Evolutionary conservation across 2,797 vertebrate species (phyloP).

Genomic region (Intellagama lesueurii): DNA sequence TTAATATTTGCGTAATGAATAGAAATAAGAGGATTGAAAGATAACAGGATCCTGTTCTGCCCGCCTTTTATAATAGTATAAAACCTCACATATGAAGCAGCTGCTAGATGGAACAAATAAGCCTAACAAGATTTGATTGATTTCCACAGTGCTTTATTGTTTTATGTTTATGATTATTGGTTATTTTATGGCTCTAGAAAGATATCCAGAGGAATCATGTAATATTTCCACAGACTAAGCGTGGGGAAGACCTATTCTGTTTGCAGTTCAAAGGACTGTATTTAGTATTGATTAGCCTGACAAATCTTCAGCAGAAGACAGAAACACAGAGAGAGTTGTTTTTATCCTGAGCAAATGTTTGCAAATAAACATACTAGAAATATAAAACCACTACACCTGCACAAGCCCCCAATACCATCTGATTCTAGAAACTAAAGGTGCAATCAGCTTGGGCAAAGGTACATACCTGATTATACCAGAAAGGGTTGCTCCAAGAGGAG

Average conservation of each 20-base stretch:
- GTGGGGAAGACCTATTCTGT: neutral
- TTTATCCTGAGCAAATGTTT: neutral
- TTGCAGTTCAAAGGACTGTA: neutral
- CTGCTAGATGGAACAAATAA: neutral
- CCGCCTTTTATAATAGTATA: neutral
- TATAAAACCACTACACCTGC: too few relatives aligned
- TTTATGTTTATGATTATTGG: neutral
- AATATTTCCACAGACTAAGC: neutral
- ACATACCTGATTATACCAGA: too few relatives aligned
- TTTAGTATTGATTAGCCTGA: neutral
- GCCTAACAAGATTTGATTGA: neutral
- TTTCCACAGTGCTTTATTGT: neutral
- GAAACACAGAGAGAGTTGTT: neutral
- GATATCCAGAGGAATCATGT: neutral
- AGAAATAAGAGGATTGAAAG: neutral
- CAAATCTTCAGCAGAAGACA: neutral
- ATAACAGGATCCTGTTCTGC: conserved; percentile 20
- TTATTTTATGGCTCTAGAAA: conserved; percentile 2
- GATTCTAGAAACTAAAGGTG: too few relatives aligned
- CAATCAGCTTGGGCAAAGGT: too few relatives aligned
- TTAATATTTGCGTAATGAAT: conserved; percentile 37
- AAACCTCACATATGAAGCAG: conserved; percentile 8
- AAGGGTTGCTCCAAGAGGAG: too few relatives aligned
- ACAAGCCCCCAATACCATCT: too few relatives aligned
- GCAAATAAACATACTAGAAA: neutral